Percentiles rank a stretch among this genome's conserved stretches.
phyloP scores from a whole-genome alignment of 2,113 vertebrate genomes.

The Phycodurus eques region DNA sequence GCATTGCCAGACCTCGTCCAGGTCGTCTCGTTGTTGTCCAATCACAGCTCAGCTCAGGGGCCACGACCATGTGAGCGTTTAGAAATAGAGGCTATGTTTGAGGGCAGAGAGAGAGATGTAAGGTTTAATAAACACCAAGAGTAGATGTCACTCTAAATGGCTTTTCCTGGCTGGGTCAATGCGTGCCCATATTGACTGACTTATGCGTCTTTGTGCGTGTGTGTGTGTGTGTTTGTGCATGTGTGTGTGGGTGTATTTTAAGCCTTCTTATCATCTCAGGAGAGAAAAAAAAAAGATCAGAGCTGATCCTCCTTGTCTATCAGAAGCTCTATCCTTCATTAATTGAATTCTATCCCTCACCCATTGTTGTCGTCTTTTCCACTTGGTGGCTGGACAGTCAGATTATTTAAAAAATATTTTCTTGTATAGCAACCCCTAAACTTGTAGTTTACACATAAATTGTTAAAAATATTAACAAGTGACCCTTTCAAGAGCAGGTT shows the following conservation, averaged over 20 bases:
- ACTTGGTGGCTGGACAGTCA: slow-evolving; percentile 44
- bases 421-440: slow-evolving; percentile 16
- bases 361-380: slow-evolving; percentile 61
- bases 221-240: slow-evolving; percentile 10
- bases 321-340: slow-evolving; percentile 51
- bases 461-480: slow-evolving; percentile 4
- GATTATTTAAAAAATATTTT: slow-evolving; percentile 16
- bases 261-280: slow-evolving; percentile 39
- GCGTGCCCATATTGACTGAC: slow-evolving; percentile 94
- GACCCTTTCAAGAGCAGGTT: not conserved
- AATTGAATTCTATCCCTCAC: slow-evolving; percentile 63
- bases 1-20: slow-evolving; percentile 30
- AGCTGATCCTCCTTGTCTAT: slow-evolving; percentile 59
- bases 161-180: slow-evolving; percentile 93
- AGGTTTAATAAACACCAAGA: slow-evolving; percentile 54
- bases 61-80: slow-evolving; percentile 65
- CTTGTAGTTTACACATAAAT: slow-evolving; percentile 8
- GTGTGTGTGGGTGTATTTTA: slow-evolving; percentile 14
- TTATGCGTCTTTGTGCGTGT: slow-evolving; percentile 63
- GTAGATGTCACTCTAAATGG: slow-evolving; percentile 94
- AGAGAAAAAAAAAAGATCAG: slow-evolving; percentile 30
- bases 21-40: slow-evolving; percentile 55
- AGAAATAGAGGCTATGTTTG: slow-evolving; percentile 80
- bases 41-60: slow-evolving; percentile 60
- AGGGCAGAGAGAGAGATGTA: slow-evolving; percentile 41